These are phyloP conservation scores for Thymelicus acteon DNA, from an alignment of 2,888 invertebrate species.

Conservation along the genomic window DNA sequence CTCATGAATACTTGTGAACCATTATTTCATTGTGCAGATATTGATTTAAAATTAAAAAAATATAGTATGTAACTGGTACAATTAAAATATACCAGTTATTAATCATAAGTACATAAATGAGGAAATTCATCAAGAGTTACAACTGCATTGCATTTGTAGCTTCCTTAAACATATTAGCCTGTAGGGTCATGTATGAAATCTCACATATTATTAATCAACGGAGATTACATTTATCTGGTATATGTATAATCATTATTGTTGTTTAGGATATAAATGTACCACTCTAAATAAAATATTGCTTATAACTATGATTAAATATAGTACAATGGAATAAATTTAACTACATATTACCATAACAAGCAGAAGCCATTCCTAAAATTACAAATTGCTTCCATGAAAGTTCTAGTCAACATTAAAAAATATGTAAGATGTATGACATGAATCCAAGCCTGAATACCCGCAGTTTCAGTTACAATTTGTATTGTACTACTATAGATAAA, in stretches of 20 bases:
- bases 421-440: no score
- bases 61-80: background rate
- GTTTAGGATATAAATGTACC: background rate
- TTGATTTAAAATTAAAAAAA: background rate
- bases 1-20: background rate
- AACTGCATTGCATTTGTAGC: no score
- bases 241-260: background rate
- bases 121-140: no score
- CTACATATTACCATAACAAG: no score
- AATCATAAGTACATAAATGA: background rate
- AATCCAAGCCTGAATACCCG: no score
- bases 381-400: no score
- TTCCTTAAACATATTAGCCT: background rate
- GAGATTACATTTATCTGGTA: constrained; percentile 1
- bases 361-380: no score
- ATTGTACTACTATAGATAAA: background rate
- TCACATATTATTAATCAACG: background rate
- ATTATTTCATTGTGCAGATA: background rate
- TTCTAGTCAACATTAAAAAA: no score
- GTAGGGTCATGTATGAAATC: background rate
- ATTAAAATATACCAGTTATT: background rate
- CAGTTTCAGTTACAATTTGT: background rate
- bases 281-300: background rate
- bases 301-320: no score
- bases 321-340: no score